Evolutionary conservation across 92 coral and sea anemone genomes (phyloP), one percentile per base, ranked within the genome.

Genomic region (Bergia sp.): DNA sequence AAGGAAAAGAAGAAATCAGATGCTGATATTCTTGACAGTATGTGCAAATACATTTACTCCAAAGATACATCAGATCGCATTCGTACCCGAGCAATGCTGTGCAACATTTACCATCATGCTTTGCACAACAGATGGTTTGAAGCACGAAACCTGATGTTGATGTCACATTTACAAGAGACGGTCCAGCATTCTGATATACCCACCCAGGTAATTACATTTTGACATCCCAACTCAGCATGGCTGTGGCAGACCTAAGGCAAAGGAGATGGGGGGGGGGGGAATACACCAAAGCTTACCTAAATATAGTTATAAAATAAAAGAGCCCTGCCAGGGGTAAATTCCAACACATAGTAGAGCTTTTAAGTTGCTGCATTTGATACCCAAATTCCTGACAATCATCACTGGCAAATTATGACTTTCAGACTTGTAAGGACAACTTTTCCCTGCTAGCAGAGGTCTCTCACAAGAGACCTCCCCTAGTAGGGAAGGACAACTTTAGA

Each of bases 81-180:
- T 84, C 91, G 99, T 42, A 96, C 99, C 8, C 93, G 99, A 37
- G 98, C 99, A 55, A 96, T 96, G 98, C 91, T 96, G 76, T 97
- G 99, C 89, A 98, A 97, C 77, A 94, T 97, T 16, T 95, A 95
- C 75, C 98, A 96, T 71, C 97, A 94, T 82, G 99, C 98, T 18
- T 75, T 97, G 57, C 97, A 97, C 90, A 96, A 97, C 89, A 86
- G 95, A 69, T 97, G 98, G 98, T 97, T 92, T 91, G 99, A 95
- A 80, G 98, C 99, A 79, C 95, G 99, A 7, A 98, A 97, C 89
- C 92, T 97, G 77, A 90, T 97, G 93, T 95, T 97, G 10, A 97
- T 97, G 99, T 97, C 99, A 1, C 99, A 97, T 89, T 84, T 97
- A 43, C 99, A 97, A 80, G 99, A 97, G 74, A 91, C 96, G 58